phyloP scores from a whole-genome alignment of 1,140 invertebrate species.

The Eulimnadia texana region DNA sequence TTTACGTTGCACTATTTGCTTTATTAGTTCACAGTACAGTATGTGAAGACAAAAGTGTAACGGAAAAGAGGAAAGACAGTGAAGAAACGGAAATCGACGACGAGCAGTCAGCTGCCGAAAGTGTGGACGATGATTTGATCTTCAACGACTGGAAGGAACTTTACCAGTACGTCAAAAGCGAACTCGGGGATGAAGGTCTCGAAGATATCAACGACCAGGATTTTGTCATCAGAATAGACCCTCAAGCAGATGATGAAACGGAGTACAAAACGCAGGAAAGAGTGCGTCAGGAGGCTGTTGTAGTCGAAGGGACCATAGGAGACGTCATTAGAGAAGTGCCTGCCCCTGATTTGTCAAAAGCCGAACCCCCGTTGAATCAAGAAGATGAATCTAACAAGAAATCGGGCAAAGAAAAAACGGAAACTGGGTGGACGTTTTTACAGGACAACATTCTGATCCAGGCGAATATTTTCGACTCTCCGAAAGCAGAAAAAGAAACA shows the following conservation, averaged over 20 bases:
- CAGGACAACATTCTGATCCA: constrained; percentile 12
- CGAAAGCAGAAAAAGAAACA: background rate
- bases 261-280: background rate
- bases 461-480: background rate
- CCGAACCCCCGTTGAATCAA: constrained; percentile 17
- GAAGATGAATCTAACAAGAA: constrained; percentile 17
- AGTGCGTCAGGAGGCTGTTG: background rate
- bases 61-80: no score
- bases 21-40: no score
- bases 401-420: constrained; percentile 2
- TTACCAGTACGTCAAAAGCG: background rate
- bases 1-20: no score
- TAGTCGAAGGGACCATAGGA: constrained; percentile 6
- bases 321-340: constrained; percentile 21
- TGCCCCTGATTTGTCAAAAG: constrained; percentile 27
- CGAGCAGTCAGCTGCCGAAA: no score
- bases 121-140: background rate
- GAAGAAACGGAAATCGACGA: no score
- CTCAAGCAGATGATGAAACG: background rate
- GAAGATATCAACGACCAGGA: background rate
- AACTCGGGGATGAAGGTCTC: background rate
- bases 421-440: constrained; percentile 13
- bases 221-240: background rate
- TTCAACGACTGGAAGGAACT: background rate
- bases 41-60: no score